phyloP scores from a whole-genome alignment of 2,797 vertebrate species.

The Poeciliopsis turneri region DNA sequence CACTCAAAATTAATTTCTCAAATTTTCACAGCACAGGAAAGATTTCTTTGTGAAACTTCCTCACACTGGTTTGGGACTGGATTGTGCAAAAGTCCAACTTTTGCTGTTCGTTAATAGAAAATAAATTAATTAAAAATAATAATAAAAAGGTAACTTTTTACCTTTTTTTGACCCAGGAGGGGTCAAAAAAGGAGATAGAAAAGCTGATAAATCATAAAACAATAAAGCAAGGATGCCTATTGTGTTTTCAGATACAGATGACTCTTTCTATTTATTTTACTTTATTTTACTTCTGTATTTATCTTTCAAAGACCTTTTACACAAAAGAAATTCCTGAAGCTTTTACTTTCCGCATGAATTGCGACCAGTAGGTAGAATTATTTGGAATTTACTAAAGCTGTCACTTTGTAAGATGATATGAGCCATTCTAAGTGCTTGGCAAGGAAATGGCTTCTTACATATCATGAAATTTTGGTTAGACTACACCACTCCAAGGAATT shows the following conservation, averaged over 20 bases:
- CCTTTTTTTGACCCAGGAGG: background rate
- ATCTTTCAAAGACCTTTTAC: background rate
- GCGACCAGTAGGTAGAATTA: background rate
- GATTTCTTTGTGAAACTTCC: background rate
- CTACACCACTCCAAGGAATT: slow-evolving; percentile 7
- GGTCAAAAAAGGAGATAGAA: background rate
- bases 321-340: slow-evolving; percentile 14
- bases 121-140: slow-evolving; percentile 28
- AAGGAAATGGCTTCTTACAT: slow-evolving; percentile 2
- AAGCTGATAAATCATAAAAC: background rate
- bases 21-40: background rate
- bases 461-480: slow-evolving; percentile 15
- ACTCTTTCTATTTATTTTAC: background rate
- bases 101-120: slow-evolving; percentile 36
- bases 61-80: background rate
- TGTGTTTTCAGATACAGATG: background rate
- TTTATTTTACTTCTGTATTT: slow-evolving; percentile 2
- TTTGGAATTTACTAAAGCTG: slow-evolving; percentile 14
- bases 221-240: background rate
- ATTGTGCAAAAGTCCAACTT: background rate
- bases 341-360: slow-evolving; percentile 1
- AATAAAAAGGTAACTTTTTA: background rate
- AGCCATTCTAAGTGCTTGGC: slow-evolving; percentile 11
- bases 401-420: slow-evolving; percentile 13
- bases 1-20: background rate